Evolutionary conservation across 2,888 invertebrate species (phyloP).

Genomic region (Belgica antarctica): DNA sequence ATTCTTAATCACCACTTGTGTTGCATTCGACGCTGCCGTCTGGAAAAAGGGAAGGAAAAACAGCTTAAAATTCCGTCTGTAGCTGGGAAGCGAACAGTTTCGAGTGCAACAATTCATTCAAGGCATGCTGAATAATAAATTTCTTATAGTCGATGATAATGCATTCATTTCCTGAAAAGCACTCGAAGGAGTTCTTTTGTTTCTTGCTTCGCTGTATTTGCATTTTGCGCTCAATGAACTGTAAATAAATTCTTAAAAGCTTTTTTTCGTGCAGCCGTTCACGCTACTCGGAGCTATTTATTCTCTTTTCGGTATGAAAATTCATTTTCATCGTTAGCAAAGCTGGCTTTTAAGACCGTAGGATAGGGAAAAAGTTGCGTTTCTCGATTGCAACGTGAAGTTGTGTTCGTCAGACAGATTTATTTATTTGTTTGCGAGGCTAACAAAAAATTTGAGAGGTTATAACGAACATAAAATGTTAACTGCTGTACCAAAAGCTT

Average conservation of each 20-base stretch:
- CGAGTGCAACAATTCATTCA: not conserved
- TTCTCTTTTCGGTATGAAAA: too few species aligned
- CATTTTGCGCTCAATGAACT: slow-evolving; percentile 13
- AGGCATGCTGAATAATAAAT: not conserved
- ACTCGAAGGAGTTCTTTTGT: slow-evolving; percentile 17
- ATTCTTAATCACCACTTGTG: slow-evolving; percentile 68
- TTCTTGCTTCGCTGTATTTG: slow-evolving; percentile 11
- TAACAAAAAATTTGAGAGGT: too few species aligned
- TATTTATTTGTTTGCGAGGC: too few species aligned
- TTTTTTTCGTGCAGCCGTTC: too few species aligned
- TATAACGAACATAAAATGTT: too few species aligned
- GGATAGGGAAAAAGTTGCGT: too few species aligned
- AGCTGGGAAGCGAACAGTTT: not conserved
- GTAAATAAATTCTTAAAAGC: slow-evolving; percentile 18
- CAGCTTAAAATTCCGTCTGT: not conserved
- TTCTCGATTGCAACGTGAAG: too few species aligned
- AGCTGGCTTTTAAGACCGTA: too few species aligned
- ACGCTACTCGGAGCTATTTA: too few species aligned
- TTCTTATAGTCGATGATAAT: slow-evolving; percentile 59
- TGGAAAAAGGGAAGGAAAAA: slow-evolving; percentile 55
- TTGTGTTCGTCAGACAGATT: too few species aligned
- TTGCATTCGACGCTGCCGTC: slow-evolving; percentile 70
- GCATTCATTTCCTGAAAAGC: not conserved
- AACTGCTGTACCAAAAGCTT: too few species aligned
- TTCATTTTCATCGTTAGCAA: too few species aligned